Evolutionary conservation across 1,140 invertebrate species (phyloP), one percentile per base, ranked within the genome.

Genomic region (Drosophila auraria): DNA sequence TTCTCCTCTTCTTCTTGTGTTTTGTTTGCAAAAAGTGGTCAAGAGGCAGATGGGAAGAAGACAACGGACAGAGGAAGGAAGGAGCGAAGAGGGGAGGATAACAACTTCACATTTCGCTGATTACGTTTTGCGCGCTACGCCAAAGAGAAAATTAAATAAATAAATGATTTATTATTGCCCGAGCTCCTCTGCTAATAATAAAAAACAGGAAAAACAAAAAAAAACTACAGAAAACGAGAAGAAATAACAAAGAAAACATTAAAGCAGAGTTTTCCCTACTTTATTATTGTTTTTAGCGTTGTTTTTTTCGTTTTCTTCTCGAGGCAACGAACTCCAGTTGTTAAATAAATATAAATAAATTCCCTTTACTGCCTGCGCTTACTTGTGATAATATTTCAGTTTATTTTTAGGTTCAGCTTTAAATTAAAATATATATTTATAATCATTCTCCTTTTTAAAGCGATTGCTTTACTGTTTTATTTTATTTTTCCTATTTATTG

Each of bases 141-240:
- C 17, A 40, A 38, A 47, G 40, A 40, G 25, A 86, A 84, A 84
- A 86, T 86, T 59, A 81, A 84, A 78, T 81, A 84, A 81, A 84
- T 84, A 84, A 66, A 79, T 86, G 57, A 84, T 82, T 87, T 87
- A 71, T 82, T 84, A 40, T 23, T 36, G 51, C 12, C 17, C 17
- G 17, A 15, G 56, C 70, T 68, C 57, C 50, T 50, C 62, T 53
- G 51, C 62, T 59, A 42, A 71, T 61, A n/a, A 30, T 38, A 27
- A 25, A n/a, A 27, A 36, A 36, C 33, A 36, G 11, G 33, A 12
- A 33, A 9, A n/a, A 30, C 27, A 27, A 25, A n/a, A 17, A 40
- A 42, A 42, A 25, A 27, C 14, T 23, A 62, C n/a, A 38, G 36
- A n/a, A 33, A n/a, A 30, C 57, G 5, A 14, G 27, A 17, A 63